Evolutionary conservation across 2,113 vertebrate genomes (phyloP).

Genomic region (Brachyistius frenatus): DNA sequence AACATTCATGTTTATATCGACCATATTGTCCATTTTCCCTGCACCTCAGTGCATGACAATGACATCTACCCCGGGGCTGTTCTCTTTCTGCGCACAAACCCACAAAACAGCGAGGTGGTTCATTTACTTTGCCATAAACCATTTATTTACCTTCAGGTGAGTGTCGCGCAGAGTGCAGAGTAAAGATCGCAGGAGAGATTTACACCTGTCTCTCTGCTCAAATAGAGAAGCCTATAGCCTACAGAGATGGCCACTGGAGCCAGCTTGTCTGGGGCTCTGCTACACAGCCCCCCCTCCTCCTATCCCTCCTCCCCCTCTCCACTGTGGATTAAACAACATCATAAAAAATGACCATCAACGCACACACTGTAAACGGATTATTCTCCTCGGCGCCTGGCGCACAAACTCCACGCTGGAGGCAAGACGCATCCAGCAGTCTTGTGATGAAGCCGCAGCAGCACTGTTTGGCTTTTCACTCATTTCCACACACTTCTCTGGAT

Average conservation of each 20-base stretch:
- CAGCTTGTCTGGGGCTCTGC: slow-evolving; percentile 91
- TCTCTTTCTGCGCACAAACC: slow-evolving; percentile 39
- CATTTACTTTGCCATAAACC: slow-evolving; percentile 86
- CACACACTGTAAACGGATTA: slow-evolving; percentile 81
- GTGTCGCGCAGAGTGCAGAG: slow-evolving; percentile 84
- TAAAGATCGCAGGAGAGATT: slow-evolving; percentile 91
- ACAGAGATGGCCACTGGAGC: slow-evolving; percentile 96
- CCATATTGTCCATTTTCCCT: background rate
- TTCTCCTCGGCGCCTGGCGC: slow-evolving; percentile 72
- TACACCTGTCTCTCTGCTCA: slow-evolving; percentile 93
- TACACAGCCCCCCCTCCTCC: slow-evolving; percentile 61
- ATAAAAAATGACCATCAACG: slow-evolving; percentile 76
- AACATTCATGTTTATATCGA: background rate
- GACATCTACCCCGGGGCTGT: slow-evolving; percentile 26
- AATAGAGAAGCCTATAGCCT: slow-evolving; percentile 87
- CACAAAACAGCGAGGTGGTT: slow-evolving; percentile 58
- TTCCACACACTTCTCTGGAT: slow-evolving; percentile 63
- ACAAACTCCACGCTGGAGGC: slow-evolving; percentile 56
- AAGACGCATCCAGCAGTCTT: slow-evolving; percentile 42
- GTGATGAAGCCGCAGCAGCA: slow-evolving; percentile 13
- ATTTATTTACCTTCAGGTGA: slow-evolving; percentile 91
- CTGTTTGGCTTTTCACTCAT: slow-evolving; percentile 31
- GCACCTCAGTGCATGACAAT: slow-evolving; percentile 37
- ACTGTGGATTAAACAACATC: slow-evolving; percentile 85
- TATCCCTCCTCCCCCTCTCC: slow-evolving; percentile 44